phyloP scores from a whole-genome alignment of 2,888 invertebrate species.

The Molorchus minor region DNA sequence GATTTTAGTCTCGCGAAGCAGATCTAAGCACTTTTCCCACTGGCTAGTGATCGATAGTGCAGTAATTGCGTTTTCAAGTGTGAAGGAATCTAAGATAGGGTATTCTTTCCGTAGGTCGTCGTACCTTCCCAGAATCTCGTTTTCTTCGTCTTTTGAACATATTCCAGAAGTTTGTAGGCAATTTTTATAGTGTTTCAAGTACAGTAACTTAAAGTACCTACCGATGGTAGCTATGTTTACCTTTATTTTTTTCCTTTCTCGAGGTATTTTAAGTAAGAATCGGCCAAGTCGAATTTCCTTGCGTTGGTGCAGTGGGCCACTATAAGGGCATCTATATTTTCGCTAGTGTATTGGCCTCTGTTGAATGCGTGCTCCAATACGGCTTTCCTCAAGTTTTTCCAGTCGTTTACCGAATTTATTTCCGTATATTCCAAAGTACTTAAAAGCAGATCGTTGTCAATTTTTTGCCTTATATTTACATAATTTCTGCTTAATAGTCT shows the following conservation, averaged over 20 bases:
- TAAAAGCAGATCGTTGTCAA: conserved; percentile 23
- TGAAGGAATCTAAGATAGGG: conserved; percentile 68
- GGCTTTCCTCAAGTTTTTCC: conserved; percentile 59
- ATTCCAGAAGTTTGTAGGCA: conserved; percentile 48
- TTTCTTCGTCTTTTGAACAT: conserved; percentile 59
- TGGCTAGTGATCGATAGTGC: conserved; percentile 71
- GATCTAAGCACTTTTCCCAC: conserved; percentile 71
- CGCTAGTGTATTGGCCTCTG: conserved; percentile 59
- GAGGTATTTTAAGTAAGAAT: conserved; percentile 69
- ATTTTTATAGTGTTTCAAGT: conserved; percentile 52
- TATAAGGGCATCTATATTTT: conserved; percentile 71
- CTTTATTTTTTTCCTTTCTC: conserved; percentile 59
- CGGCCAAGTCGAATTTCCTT: conserved; percentile 64
- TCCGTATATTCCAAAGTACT: conserved; percentile 28
- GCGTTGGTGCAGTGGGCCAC: conserved; percentile 65
- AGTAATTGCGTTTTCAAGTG: conserved; percentile 69
- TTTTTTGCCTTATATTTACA: background rate
- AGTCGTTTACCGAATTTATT: conserved; percentile 40
- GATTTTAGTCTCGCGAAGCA: conserved; percentile 69
- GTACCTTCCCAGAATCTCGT: conserved; percentile 64
- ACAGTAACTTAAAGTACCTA: conserved; percentile 68
- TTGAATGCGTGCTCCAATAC: conserved; percentile 56
- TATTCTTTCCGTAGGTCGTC: conserved; percentile 64
- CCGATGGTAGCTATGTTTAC: conserved; percentile 69
- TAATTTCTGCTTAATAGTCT: background rate